A percentile compares a stretch with the other conserved stretches of the same genome.
Evolutionary conservation across 2,797 vertebrate species (phyloP).

Genomic region (Leptatherina wallacei): DNA sequence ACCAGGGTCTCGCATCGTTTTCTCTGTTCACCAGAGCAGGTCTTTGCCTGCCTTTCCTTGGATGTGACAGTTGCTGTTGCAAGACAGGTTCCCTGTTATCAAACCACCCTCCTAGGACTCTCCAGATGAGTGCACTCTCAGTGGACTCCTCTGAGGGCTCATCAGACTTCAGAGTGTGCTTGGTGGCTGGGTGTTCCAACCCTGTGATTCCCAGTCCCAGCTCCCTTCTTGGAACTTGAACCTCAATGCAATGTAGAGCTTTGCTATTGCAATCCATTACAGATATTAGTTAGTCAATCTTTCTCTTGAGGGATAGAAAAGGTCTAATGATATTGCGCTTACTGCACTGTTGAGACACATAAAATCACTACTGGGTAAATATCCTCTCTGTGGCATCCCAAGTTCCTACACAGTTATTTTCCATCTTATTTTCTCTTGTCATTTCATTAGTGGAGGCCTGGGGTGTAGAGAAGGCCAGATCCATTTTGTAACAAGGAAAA

Average conservation of each 20-base stretch:
- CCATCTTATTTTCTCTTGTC: background rate
- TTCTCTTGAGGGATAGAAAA: background rate
- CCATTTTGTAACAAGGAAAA: background rate
- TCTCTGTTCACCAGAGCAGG: background rate
- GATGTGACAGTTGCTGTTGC: background rate
- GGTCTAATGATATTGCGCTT: conserved; percentile 4
- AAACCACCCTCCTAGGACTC: background rate
- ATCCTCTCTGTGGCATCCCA: background rate
- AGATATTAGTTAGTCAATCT: background rate
- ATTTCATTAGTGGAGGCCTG: background rate
- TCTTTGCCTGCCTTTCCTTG: background rate
- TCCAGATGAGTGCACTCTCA: background rate
- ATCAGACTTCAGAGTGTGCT: conserved; percentile 1
- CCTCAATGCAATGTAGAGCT: background rate
- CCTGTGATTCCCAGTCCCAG: background rate
- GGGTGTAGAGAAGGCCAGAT: background rate
- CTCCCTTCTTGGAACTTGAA: background rate
- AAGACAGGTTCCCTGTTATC: background rate
- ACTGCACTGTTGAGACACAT: background rate
- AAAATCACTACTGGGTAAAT: background rate
- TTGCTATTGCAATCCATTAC: background rate
- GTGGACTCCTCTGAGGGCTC: background rate
- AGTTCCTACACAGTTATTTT: background rate
- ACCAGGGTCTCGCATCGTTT: background rate
- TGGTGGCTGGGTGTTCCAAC: background rate